These are phyloP conservation scores for Pseudochirops cupreus DNA, from an alignment of 2,797 vertebrate genomes.

Conservation along the genomic window DNA sequence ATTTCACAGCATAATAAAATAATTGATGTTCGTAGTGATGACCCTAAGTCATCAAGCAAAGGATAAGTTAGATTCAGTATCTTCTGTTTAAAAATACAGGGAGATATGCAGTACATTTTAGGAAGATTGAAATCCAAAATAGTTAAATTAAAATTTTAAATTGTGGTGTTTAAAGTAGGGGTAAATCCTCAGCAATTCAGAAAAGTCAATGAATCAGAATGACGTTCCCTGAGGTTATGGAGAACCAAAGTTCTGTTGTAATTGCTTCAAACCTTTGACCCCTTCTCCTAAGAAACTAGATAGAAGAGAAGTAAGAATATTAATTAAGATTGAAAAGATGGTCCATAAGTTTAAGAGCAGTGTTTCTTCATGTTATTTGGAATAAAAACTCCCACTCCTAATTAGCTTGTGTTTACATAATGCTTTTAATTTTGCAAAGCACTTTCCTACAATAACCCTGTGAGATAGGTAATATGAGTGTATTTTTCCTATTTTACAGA, in stretches of 20 bases:
- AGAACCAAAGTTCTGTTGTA: neutral
- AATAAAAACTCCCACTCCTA: constrained; percentile 15
- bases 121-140: neutral
- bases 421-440: constrained; percentile 8
- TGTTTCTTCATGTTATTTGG: neutral
- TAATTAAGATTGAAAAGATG: neutral
- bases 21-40: neutral
- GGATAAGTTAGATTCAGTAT: neutral
- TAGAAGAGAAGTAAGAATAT: neutral
- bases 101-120: neutral
- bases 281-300: neutral
- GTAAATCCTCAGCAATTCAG: neutral
- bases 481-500: neutral
- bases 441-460: neutral
- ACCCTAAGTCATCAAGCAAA: neutral
- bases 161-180: neutral
- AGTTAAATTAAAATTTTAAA: neutral
- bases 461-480: neutral
- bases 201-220: neutral
- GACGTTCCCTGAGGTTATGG: neutral
- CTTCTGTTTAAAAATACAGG: neutral
- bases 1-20: neutral
- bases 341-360: neutral
- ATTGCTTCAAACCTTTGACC: neutral
- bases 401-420: neutral